Evolutionary conservation across 2,113 vertebrate genomes (phyloP).

Genomic region (Sardina pilchardus): DNA sequence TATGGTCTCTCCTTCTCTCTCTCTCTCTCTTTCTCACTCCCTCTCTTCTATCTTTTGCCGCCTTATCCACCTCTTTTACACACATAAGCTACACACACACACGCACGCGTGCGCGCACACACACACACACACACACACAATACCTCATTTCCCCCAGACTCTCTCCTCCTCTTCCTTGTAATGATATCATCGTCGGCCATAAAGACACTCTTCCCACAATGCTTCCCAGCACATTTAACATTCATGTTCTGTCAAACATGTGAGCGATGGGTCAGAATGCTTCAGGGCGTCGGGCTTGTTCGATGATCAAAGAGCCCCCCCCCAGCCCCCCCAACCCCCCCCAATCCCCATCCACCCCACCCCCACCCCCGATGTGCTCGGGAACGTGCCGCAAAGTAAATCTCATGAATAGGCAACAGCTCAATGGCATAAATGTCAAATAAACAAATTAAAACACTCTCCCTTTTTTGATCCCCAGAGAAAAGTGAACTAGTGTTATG

Average conservation of each 20-base stretch:
- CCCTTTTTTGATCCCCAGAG: conserved; percentile 26
- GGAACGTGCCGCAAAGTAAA: conserved; percentile 36
- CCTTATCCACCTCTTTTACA: neutral
- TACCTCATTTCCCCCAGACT: neutral
- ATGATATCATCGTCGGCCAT: neutral
- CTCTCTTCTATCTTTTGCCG: neutral
- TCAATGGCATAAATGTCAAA: conserved; percentile 42
- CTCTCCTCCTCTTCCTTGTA: neutral
- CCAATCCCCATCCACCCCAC: neutral
- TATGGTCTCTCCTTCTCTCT: neutral
- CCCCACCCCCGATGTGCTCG: neutral
- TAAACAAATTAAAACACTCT: conserved; percentile 33
- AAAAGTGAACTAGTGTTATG: conserved; percentile 5
- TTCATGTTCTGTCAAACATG: conserved; percentile 36
- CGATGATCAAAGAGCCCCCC: conserved; percentile 48
- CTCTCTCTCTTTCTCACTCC: neutral
- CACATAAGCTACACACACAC: neutral
- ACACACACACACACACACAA: neutral
- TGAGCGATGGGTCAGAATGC: conserved; percentile 28
- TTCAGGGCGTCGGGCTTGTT: conserved; percentile 12
- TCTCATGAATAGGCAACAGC: conserved; percentile 46
- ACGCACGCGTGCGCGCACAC: neutral
- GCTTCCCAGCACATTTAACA: neutral
- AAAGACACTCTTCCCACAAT: neutral
- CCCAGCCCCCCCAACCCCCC: neutral